Base-by-base conservation (phyloP, 2,113 vertebrate species). In the Rutilus rutilus region DNA sequence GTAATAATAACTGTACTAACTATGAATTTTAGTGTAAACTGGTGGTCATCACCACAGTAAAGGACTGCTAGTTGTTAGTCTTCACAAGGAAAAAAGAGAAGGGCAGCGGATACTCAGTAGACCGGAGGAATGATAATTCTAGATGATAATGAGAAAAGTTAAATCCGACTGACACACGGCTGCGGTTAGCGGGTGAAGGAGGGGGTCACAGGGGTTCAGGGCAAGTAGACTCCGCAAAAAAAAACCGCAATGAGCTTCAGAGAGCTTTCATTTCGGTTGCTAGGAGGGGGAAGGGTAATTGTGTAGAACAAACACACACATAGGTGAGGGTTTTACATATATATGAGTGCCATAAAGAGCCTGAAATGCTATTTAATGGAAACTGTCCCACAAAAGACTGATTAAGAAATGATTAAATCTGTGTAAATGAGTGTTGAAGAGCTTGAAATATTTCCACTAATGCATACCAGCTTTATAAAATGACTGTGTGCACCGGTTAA, bases 361-460 rank as follows among this genome's bases (percentile, higher is more conserved):
- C 50, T 57, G 54, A 21, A 57, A 21, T 57, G 6, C 19, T 17
- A 77, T 62, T 47, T 42, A 59, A 39, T 52, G 39, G 14, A 71
- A 25, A 27, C 17, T 25, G 75, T 39, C 27, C 33, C 39, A 54
- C 30, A 57, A 83, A 75, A 65, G 23, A 17, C 77, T 71, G 62
- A 89, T 82, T 62, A 85, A 87, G 83, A 78, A 80, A 85, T 87
- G 78, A 87, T 67, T 86, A 82, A 71, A 42, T 50, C 23, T 17
- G 83, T 64, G 78, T 67, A 85, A 87, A 89, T 85, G n/a, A 60
- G 11, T 82, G 52, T 57, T 79, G 62, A 71, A 88, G 62, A 62
- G 82, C 82, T 69, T 67, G 85, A 30, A 54, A 85, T 81, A 82
- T 73, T 73, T 25, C 42, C 47, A 9, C 57, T 65, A 30, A 82